Percentiles rank a stretch among this genome's conserved stretches.
These are phyloP conservation scores for Petrocephalus schoutedeni DNA, from an alignment of 2,797 vertebrate species.

Conservation along the genomic window DNA sequence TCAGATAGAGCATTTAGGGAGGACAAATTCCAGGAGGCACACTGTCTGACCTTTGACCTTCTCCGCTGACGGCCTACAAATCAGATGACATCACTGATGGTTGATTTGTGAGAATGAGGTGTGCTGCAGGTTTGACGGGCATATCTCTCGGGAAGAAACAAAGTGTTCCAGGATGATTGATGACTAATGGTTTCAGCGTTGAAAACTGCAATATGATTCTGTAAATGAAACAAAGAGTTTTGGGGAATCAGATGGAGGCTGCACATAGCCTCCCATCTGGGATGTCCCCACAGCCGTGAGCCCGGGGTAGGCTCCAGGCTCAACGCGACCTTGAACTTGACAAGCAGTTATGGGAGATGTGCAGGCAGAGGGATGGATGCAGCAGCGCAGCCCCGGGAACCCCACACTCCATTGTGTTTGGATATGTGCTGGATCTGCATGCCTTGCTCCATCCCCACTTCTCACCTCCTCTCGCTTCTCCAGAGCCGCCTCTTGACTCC, in stretches of 20 bases:
- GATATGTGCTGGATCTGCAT: background rate
- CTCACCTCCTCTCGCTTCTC: background rate
- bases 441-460: background rate
- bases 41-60: background rate
- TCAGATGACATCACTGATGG: background rate
- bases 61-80: background rate
- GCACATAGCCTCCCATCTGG: background rate
- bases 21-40: background rate
- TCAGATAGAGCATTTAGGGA: background rate
- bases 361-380: background rate
- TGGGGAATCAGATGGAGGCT: background rate
- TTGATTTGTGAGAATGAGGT: background rate
- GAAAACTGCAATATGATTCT: background rate
- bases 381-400: background rate
- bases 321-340: background rate
- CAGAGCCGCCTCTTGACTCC: background rate
- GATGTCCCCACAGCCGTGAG: background rate
- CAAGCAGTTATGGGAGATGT: background rate
- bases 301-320: background rate
- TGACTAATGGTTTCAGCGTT: background rate
- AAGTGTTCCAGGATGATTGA: background rate
- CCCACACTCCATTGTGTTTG: background rate
- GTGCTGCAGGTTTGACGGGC: background rate
- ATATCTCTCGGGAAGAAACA: background rate
- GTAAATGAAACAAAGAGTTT: background rate